These are phyloP conservation scores for Celastrina argiolus DNA, from an alignment of 2,888 invertebrate genomes.

Conservation along the genomic window DNA sequence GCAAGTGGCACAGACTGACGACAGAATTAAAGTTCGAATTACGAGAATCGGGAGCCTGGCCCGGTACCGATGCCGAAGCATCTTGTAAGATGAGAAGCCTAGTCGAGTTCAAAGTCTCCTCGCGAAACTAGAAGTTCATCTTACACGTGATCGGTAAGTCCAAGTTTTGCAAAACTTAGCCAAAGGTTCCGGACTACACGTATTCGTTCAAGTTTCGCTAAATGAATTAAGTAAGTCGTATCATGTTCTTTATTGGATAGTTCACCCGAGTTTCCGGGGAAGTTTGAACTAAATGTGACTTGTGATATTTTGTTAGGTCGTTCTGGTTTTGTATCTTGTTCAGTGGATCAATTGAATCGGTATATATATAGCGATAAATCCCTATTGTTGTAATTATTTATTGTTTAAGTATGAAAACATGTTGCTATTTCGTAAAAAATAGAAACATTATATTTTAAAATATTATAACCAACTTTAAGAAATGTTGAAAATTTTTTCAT, in stretches of 20 bases:
- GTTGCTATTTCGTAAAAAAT: no score
- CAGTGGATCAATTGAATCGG: no score
- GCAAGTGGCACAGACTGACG: no score
- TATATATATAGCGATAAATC: no score
- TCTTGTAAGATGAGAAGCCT: no score
- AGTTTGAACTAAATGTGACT: not conserved
- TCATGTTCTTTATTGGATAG: conserved; percentile 1
- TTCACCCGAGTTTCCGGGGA: not conserved
- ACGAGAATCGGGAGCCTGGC: no score
- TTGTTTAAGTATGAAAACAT: no score
- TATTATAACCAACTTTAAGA: no score
- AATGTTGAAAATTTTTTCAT: no score
- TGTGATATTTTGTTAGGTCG: not conserved
- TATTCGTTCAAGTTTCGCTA: conserved; percentile 4
- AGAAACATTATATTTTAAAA: no score
- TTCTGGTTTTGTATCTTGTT: not conserved
- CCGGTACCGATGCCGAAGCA: conserved; percentile 86
- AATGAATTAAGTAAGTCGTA: conserved; percentile 15
- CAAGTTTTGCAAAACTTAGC: conserved; percentile 18
- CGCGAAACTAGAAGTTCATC: conserved; percentile 84
- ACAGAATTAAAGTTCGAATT: no score
- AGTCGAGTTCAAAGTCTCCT: conserved; percentile 89
- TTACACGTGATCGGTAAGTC: conserved; percentile 84
- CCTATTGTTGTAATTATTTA: no score
- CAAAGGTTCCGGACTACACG: conserved; percentile 19